Percentiles rank a stretch among this genome's conserved stretches.
Evolutionary conservation across 2,888 invertebrate genomes (phyloP).

Genomic region (Alcis repandata): DNA sequence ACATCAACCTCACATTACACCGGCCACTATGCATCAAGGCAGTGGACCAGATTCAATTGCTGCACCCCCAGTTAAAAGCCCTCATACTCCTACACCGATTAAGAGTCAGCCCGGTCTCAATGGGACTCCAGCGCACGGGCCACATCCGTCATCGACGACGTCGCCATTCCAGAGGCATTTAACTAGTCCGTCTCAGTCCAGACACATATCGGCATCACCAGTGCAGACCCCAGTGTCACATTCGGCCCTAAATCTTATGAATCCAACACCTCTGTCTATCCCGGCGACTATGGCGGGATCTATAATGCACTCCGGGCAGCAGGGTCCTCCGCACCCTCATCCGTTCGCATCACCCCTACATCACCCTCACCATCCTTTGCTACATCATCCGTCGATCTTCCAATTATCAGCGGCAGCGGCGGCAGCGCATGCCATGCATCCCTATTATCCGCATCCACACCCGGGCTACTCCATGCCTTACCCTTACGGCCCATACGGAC

Average conservation of each 20-base stretch:
- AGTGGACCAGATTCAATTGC: slow-evolving; percentile 79
- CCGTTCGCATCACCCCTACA: slow-evolving; percentile 90
- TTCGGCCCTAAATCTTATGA: slow-evolving; percentile 88
- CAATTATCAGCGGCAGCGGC: slow-evolving; percentile 88
- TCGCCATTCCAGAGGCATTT: slow-evolving; percentile 83
- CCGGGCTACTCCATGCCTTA: slow-evolving; percentile 90
- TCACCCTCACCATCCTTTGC: slow-evolving; percentile 91
- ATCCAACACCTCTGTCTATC: slow-evolving; percentile 86
- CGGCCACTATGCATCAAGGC: slow-evolving; percentile 81
- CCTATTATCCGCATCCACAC: slow-evolving; percentile 90
- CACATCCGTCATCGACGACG: slow-evolving; percentile 77
- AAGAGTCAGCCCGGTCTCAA: slow-evolving; percentile 80
- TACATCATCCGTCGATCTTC: slow-evolving; percentile 87
- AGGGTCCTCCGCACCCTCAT: slow-evolving; percentile 89
- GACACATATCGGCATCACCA: slow-evolving; percentile 83
- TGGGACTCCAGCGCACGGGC: slow-evolving; percentile 73
- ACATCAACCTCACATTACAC: slow-evolving; percentile 83
- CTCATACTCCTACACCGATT: slow-evolving; percentile 84
- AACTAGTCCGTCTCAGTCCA: slow-evolving; percentile 80
- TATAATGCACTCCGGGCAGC: slow-evolving; percentile 91
- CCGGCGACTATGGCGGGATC: slow-evolving; percentile 89
- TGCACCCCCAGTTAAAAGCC: slow-evolving; percentile 86
- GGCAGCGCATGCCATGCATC: slow-evolving; percentile 89
- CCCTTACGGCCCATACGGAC: slow-evolving; percentile 89
- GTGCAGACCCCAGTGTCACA: slow-evolving; percentile 84